Base-by-base conservation (phyloP, 2,797 vertebrate species). In the Peromyscus attwateri region DNA sequence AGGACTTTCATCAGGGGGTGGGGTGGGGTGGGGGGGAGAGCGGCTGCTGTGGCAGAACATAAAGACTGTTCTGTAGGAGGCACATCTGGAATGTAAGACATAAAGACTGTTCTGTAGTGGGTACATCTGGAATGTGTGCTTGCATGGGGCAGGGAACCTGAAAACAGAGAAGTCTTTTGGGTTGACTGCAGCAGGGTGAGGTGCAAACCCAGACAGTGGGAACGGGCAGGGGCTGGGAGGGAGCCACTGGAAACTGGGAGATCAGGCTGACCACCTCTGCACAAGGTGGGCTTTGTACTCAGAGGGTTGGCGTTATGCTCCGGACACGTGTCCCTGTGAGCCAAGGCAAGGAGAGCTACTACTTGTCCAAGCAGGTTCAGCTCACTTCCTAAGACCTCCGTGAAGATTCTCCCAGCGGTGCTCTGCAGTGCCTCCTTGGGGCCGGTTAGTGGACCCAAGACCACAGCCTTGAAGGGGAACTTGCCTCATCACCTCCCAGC, bases 351-450 rank as follows among this genome's bases (percentile, higher is more conserved):
- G 46, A 55, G 34, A 43, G 64, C 16, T 7, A 1, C 23, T 31
- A 27, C 1, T 6, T 1, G 0, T 25, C 43, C 1, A 2, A 0
- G 52, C 4, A 27, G 19, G 7, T 52, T 62, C 13, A 31, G 16
- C 46, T 57, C 0, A 0, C 60, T 77, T 64, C 7, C 40, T 37
- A 60, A 76, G 4, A 71, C 3, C 43, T 64, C 90, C 23, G 23
- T 1, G 3, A 55, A 34, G 60, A 40, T 1, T 4, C 16, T 12
- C 37, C 11, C 31, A 11, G 17, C 3, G 64, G 2, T 10, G 17
- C 34, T 73, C 55, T 8, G 29, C 21, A 27, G 60, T 25, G 34
- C 21, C 0, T 5, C 46, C 70, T 52, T 5, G 6, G 25, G 79
- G 57, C 19, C 57, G n/a, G n/a, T 40, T 13, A 19, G 34, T 9